phyloP scores from a whole-genome alignment of 2,113 vertebrate species.

The Pituophis catenifer region DNA sequence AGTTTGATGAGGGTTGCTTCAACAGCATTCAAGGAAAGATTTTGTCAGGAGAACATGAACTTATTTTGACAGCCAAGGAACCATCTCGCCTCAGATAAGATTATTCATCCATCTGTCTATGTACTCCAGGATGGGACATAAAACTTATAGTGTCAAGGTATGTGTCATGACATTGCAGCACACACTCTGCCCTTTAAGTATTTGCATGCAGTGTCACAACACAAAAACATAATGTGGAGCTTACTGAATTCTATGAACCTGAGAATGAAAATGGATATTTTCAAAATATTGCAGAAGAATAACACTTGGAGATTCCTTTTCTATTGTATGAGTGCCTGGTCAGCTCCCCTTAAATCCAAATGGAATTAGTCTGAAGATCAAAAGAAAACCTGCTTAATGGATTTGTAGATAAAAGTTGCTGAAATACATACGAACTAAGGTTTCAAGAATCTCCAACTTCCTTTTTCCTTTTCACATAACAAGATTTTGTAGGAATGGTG shows the following conservation, averaged over 20 bases:
- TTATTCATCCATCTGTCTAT: not conserved
- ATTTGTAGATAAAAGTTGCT: not conserved
- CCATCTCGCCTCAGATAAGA: not conserved
- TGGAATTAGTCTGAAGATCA: not conserved
- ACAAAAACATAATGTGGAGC: not conserved
- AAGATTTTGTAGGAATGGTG: not conserved
- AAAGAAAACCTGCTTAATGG: not conserved
- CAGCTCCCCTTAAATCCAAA: not conserved
- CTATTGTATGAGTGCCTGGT: not conserved
- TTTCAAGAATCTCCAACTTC: not conserved
- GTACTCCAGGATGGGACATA: not conserved
- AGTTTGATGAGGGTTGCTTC: not conserved
- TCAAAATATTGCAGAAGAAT: not conserved
- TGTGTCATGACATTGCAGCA: not conserved
- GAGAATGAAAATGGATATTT: not conserved
- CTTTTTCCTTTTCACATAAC: not conserved
- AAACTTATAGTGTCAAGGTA: not conserved
- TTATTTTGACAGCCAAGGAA: not conserved
- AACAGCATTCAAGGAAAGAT: not conserved
- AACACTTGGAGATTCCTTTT: not conserved
- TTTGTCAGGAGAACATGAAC: not conserved
- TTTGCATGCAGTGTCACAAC: not conserved
- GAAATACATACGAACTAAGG: not conserved
- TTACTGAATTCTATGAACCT: not conserved
- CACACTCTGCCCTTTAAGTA: not conserved